These are phyloP conservation scores for Coilia nasus DNA, from an alignment of 2,797 vertebrate species.

Conservation along the genomic window DNA sequence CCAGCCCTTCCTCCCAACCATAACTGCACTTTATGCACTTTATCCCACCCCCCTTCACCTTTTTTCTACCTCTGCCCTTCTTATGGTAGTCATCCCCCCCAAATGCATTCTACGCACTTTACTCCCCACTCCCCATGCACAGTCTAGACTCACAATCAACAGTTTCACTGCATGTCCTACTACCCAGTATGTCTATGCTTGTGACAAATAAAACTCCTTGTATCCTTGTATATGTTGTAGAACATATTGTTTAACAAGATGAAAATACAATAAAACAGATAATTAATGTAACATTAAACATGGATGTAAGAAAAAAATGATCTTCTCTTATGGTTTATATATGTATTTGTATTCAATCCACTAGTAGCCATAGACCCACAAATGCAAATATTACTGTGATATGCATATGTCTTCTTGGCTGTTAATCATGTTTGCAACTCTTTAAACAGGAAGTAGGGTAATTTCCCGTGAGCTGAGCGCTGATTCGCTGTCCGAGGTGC, in stretches of 20 bases:
- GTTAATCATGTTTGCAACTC: not conserved
- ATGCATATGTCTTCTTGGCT: not conserved
- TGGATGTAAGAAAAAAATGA: not conserved
- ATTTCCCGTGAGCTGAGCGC: conserved; percentile 81
- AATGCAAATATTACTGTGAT: not conserved
- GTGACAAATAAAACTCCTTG: no score
- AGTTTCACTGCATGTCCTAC: no score
- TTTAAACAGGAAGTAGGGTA: conserved; percentile 78
- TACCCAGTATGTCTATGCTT: no score
- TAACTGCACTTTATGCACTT: no score
- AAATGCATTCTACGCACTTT: no score
- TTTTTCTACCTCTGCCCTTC: no score
- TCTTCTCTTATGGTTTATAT: not conserved
- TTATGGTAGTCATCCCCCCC: no score
- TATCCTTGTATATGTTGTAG: no score
- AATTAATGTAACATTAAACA: not conserved
- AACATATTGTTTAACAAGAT: not conserved
- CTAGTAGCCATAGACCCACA: not conserved
- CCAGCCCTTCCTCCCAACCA: no score
- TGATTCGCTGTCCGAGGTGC: conserved; percentile 77
- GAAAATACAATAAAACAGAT: not conserved
- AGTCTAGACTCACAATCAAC: no score
- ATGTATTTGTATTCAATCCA: not conserved
- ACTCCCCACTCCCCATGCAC: no score
- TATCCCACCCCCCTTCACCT: no score